Conservation (phyloP, 2,113 vertebrate species). For the Scophthalmus maximus region DNA sequence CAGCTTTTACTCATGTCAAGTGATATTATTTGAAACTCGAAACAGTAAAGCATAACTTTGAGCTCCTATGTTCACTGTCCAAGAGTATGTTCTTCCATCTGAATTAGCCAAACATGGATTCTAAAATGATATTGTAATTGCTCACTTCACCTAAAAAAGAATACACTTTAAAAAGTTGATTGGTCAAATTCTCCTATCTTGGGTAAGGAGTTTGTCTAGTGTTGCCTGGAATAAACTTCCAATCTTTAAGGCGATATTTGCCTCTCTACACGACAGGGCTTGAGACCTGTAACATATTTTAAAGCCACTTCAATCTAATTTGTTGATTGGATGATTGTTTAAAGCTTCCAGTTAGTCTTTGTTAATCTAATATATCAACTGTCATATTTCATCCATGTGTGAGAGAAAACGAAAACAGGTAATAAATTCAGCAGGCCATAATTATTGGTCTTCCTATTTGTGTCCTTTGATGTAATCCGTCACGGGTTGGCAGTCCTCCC, state of each 20-base stretch:
- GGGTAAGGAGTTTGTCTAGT: background rate
- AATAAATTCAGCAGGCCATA: background rate
- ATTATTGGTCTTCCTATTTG: constrained; percentile 10
- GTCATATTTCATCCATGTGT: background rate
- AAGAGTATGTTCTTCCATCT: background rate
- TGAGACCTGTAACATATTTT: background rate
- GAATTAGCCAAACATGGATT: no score
- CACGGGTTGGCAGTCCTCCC: constrained; percentile 20
- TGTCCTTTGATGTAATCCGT: constrained; percentile 12
- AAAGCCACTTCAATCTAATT: background rate
- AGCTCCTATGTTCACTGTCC: no score
- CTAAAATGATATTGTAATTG: no score
- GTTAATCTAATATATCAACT: background rate
- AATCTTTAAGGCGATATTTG: background rate
- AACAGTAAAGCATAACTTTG: no score
- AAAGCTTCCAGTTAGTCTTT: background rate
- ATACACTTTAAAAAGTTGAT: no score
- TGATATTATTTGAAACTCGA: no score
- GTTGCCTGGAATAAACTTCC: background rate
- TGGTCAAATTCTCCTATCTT: background rate
- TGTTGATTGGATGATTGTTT: background rate
- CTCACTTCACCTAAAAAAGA: no score
- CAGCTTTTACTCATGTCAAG: no score
- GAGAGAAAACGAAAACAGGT: background rate
- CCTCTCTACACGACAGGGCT: background rate